Evolutionary conservation across 2,113 vertebrate species (phyloP).

Genomic region (Callopanchax toddi): DNA sequence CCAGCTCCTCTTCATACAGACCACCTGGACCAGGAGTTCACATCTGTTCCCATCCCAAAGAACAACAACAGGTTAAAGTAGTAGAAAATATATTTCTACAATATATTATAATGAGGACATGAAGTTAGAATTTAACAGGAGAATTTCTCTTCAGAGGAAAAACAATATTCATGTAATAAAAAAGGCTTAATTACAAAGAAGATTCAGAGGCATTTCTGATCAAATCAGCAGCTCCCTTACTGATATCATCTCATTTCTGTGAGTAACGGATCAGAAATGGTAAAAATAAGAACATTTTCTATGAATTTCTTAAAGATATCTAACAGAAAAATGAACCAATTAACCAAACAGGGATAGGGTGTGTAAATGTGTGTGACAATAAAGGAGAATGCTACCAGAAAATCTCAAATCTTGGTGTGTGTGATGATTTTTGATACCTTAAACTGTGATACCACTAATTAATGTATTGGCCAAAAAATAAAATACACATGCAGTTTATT

Average conservation of each 20-base stretch:
- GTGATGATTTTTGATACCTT: too few relatives aligned
- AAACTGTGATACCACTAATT: too few relatives aligned
- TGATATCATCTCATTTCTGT: constrained; percentile 2
- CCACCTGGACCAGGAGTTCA: constrained; percentile 77
- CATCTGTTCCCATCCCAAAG: constrained; percentile 79
- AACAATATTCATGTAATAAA: constrained; percentile 1
- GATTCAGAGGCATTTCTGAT: not conserved
- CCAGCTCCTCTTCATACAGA: constrained; percentile 81
- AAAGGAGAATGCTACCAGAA: too few relatives aligned
- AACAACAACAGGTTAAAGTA: not conserved
- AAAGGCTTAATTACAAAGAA: not conserved
- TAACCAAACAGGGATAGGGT: too few relatives aligned
- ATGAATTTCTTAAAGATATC: too few relatives aligned
- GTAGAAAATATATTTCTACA: too few relatives aligned
- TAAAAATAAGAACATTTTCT: too few relatives aligned
- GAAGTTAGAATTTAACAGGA: not conserved
- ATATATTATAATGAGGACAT: not conserved
- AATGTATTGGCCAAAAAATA: too few relatives aligned
- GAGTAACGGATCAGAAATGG: not conserved
- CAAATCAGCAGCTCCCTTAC: not conserved
- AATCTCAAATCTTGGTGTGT: too few relatives aligned
- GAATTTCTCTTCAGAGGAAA: not conserved
- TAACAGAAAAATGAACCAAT: too few relatives aligned
- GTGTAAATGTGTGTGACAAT: too few relatives aligned
- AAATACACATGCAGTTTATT: too few relatives aligned